Conservation (phyloP, 2,113 vertebrate species). For the Ornithorhynchus anatinus region DNA sequence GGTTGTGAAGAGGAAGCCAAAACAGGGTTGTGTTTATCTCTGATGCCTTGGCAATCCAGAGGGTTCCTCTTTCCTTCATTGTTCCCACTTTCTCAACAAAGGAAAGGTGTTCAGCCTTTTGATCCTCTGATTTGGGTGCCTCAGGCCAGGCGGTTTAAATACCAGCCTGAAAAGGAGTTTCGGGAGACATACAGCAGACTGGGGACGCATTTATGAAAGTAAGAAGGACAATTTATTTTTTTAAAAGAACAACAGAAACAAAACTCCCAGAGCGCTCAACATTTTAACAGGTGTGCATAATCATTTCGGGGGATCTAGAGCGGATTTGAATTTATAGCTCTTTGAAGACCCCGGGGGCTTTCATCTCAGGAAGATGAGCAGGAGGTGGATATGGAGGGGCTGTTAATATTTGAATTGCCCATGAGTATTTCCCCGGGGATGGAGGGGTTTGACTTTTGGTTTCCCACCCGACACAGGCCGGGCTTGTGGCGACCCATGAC, state of each 20-base stretch:
- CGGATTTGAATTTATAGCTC: too few relatives aligned
- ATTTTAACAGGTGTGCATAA: constrained; percentile 11
- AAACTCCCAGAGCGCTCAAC: background rate
- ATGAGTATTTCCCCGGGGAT: too few relatives aligned
- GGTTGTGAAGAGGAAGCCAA: constrained; percentile 16
- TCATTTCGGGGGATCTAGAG: too few relatives aligned
- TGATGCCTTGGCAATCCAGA: background rate
- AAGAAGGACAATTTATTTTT: too few relatives aligned
- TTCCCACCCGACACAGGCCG: too few relatives aligned
- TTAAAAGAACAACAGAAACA: constrained; percentile 2
- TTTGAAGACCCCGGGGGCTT: too few relatives aligned
- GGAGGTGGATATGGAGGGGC: constrained; percentile 9
- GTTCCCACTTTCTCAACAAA: constrained; percentile 31
- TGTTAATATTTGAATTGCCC: constrained; percentile 48
- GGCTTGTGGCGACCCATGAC: too few relatives aligned
- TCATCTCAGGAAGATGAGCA: too few relatives aligned
- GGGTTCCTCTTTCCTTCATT: background rate
- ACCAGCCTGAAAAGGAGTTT: constrained; percentile 30
- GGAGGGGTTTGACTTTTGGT: too few relatives aligned
- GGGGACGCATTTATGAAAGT: constrained; percentile 11
- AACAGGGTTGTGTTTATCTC: background rate
- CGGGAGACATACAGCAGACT: constrained; percentile 5
- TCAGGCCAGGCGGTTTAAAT: constrained; percentile 19
- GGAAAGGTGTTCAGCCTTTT: constrained; percentile 10
- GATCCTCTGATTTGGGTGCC: background rate